Base-by-base conservation (phyloP, 2,113 vertebrate species). In the Ceyx margarethae region DNA sequence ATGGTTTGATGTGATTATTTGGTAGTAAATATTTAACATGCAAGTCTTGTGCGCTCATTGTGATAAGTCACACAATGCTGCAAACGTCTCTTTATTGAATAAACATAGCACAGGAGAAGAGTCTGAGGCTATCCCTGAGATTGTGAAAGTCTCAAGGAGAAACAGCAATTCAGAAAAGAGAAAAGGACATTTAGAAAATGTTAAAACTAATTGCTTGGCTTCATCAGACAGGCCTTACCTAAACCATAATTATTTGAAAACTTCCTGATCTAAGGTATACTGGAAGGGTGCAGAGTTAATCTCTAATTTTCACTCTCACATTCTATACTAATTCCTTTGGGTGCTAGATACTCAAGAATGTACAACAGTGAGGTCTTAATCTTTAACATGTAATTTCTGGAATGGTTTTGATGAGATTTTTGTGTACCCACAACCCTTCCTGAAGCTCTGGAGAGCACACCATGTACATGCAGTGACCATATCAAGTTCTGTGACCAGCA, bases 1-100 rank as follows among this genome's bases (percentile, higher is more conserved):
- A 91, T 87, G 64, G 25, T 75, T 87, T 95, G 89, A 92, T 92
- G 75, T 92, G 81, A 79, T 92, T 89, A 87, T 91, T 91, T 94
- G 60, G 42, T 42, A 69, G 79, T 87, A 87, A 92, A 92, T 92
- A 95, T 95, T 95, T 92, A 87, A 67, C 75, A 95, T 95, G 91
- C 93, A 77, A 85, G 89, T 89, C 93, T 91, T 95, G 94, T 81
- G 89, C 58, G 54, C 72, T 80, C 62, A 53, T 92, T 94, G 87
- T 87, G 90, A 87, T 92, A 92, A 95, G 85, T 92, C 56, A 43
- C 79, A 95, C 91, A 96, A 82, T 87, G 85, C 64, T 91, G 81
- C 40, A 56, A 87, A 90, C 91, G 75, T 91, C 68, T 92, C 45
- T 51, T 35, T 77, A 33, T 50, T 85, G 79, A 94, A 74, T 71